Base-by-base conservation (phyloP, 2,888 invertebrate genomes). In the Carcina quercana region DNA sequence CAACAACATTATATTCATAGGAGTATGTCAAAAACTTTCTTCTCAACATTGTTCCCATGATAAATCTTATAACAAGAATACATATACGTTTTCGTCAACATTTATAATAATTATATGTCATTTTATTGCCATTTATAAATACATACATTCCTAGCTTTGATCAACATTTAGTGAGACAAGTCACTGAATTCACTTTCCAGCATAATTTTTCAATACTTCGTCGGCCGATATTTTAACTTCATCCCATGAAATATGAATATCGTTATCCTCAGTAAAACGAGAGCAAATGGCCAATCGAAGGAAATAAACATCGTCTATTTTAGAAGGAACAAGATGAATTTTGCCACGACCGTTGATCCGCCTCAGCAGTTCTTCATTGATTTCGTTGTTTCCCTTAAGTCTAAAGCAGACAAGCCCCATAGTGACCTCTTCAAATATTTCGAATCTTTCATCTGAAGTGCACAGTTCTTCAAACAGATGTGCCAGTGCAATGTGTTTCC, bases 361-460 rank as follows among this genome's bases (percentile, higher is more conserved):
- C 59, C 94, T 93, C 41, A 96, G 70, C 1, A 97, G 75, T 2
- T 85, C 82, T 65, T 97, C 96, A 58, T 94, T 97, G 2, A 87
- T 50, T 42, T 94, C 94, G 62, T 97, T 96, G 1, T 86, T 76
- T 5, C 91, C 93, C 86, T 96, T 97, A 8, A 98, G 71, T 48
- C 96, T 87, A 83, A 99, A 99, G 79, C 98, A 99, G 17, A 98
- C 97, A 10, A 99, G 86, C 0, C 97, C 98, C 88, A 99, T 89
- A n/a, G 91, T 86, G 4, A 96, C 96, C 53, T 97, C 94, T 34
- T 91, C 90, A 12, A 91, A 88, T 34, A 99, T 86, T 75, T 98
- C 98, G 64, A 98, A 99, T 30, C 95, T 86, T 0, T 88, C 80
- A 60, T 98, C 97, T 1, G 84, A 61, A 24, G 78, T 69, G 29